phyloP scores from a whole-genome alignment of 2,113 vertebrate genomes.

The Ascaphus truei region DNA sequence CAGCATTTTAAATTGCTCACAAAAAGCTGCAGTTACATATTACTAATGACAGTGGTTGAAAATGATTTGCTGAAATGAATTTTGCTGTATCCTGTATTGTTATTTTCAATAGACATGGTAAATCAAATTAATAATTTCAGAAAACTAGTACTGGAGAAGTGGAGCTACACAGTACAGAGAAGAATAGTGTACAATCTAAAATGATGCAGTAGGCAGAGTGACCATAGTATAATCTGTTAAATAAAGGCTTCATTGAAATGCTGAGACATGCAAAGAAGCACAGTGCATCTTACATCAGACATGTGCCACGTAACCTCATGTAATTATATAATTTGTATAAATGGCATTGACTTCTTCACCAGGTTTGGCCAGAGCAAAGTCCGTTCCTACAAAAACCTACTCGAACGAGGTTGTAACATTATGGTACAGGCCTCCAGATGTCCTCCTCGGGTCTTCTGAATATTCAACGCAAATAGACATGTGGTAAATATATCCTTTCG shows the following conservation, averaged over 20 bases:
- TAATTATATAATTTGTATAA: too few species aligned
- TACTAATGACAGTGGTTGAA: conserved; percentile 12
- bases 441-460: conserved; percentile 91
- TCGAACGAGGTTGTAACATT: conserved; percentile 96
- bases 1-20: conserved; percentile 9
- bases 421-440: conserved; percentile 95
- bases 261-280: too few species aligned
- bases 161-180: too few species aligned
- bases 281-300: too few species aligned
- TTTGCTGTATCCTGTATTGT: neutral
- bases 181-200: too few species aligned
- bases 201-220: too few species aligned
- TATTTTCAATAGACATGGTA: neutral
- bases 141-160: too few species aligned
- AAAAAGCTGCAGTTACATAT: conserved; percentile 10
- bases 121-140: neutral
- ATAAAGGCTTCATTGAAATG: too few species aligned
- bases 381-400: conserved; percentile 94
- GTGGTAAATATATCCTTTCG: conserved; percentile 66
- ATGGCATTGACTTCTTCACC: too few species aligned
- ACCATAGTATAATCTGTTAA: too few species aligned
- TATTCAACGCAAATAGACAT: conserved; percentile 97
- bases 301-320: too few species aligned
- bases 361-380: conserved; percentile 93
- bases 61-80: conserved; percentile 20